Base-by-base conservation (phyloP, 2,888 invertebrate genomes). In the Timandra comae region DNA sequence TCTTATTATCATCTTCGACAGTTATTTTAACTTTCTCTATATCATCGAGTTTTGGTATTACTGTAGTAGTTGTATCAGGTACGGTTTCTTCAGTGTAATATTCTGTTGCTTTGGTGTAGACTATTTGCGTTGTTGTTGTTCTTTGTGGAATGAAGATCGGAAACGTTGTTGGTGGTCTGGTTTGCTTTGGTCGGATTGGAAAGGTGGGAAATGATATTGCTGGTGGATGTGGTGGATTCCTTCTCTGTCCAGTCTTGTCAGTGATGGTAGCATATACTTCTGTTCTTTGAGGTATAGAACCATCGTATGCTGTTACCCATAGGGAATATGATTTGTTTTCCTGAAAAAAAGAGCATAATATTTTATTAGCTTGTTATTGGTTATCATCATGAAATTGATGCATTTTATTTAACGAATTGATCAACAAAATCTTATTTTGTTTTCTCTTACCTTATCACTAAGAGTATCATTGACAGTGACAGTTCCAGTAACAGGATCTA, bases 401-500 rank as follows among this genome's bases (percentile, higher is more conserved):
- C n/a, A n/a, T n/a, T n/a, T n/a, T n/a, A n/a, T n/a, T n/a, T n/a
- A n/a, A n/a, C n/a, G n/a, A n/a, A n/a, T n/a, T n/a, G n/a, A n/a
- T n/a, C n/a, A n/a, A n/a, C n/a, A n/a, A n/a, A n/a, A n/a, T n/a
- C n/a, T n/a, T n/a, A n/a, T n/a, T n/a, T n/a, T n/a, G n/a, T n/a
- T n/a, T 8, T 24, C 6, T 8, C 13, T 88, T 82, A 95, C 95
- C 86, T 91, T 88, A 62, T 92, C 93, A 53, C 75, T 72, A 19
- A 96, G 85, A 0, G 93, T 91, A 59, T 94, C 91, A 57, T 94
- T 95, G 29, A 95, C 88, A 53, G 89, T 91, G 30, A 96, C 92
- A 3, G 90, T 90, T 16, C 96, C 96, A 0, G 91, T 92, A 2
- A 79, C 76, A 21, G 90, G 88, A 69, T 96, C 90, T 41, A 96